Evolutionary conservation across 2,797 vertebrate species (phyloP), one percentile per base, ranked within the genome.

Genomic region (Lophotriccus pileatus): DNA sequence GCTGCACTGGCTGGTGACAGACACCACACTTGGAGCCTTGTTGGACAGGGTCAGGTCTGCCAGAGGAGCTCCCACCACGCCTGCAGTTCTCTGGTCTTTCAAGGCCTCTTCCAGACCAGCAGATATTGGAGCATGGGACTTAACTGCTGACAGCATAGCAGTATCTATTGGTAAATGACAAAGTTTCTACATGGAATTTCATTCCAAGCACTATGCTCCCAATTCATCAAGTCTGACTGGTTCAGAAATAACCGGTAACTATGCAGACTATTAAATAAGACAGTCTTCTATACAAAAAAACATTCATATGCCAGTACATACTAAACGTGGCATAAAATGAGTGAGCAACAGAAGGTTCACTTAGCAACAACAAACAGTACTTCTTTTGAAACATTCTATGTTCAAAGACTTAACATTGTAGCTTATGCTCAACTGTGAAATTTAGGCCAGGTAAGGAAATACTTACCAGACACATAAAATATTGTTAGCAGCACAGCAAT

Each of bases 1-100:
- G 85, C 98, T 99, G 97, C 98, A 98, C 96, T 98, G 99, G 97
- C 99, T 99, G 89, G 97, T 97, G 95, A 98, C 95, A 1, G 98
- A 99, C 47, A 98, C 98, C 85, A 98, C 97, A 28, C 99, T 99
- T 96, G 98, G 98, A 34, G 98, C 98, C 79, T 98, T 98, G 17
- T 93, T 97, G 89, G 98, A 97, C 94, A 98, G 94, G n/a, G 98
- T 97, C 97, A 97, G 95, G 96, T 98, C 98, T 18, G 98, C 98
- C 21, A 98, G 96, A 17, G 98, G 97, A 6, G 98, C 95, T 73
- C 98, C 98, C 49, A 98, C 97, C 36, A 98, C 85, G 1, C 98
- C 93, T 19, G 97, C 97, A 37, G 98, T 53, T 14, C 97, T 80
- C 84, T 28, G 75, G 24, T 84, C 43, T 20, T 84, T 55, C 43